These are phyloP conservation scores for Aleiodes testaceus DNA, from an alignment of 2,888 invertebrate species.

Conservation along the genomic window DNA sequence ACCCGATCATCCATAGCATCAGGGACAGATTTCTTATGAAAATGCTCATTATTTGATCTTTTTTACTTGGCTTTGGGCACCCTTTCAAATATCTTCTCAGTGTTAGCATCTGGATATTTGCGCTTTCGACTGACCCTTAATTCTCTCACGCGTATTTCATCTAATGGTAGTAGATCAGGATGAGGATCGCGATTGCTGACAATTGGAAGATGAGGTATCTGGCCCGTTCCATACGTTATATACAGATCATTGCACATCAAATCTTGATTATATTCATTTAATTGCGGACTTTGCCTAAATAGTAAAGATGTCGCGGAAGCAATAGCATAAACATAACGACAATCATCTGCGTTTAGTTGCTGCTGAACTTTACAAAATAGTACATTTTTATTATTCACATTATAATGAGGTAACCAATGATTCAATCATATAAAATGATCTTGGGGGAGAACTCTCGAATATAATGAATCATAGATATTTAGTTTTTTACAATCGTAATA, in stretches of 20 bases:
- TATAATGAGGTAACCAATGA: conserved; percentile 23
- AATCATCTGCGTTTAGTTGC: conserved; percentile 35
- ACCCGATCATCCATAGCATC: too few relatives aligned
- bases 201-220: conserved; percentile 33
- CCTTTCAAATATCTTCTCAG: too few relatives aligned
- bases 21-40: too few relatives aligned
- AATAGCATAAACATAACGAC: conserved; percentile 38
- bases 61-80: too few relatives aligned
- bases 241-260: conserved; percentile 36
- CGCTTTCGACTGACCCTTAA: neutral
- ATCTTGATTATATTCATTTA: conserved; percentile 15
- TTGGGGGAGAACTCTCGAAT: conserved; percentile 9
- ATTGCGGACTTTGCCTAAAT: conserved; percentile 21
- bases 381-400: neutral
- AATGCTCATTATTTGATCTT: too few relatives aligned
- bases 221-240: conserved; percentile 22
- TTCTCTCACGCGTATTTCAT: neutral
- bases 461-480: conserved; percentile 39
- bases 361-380: conserved; percentile 34
- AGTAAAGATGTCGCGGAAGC: conserved; percentile 37
- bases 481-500: conserved; percentile 33
- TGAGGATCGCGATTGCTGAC: neutral
- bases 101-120: too few relatives aligned
- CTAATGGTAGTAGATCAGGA: neutral
- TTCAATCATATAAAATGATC: conserved; percentile 25